Conservation (phyloP, 1,140 invertebrate genomes). For the Sarcophaga bullata region DNA sequence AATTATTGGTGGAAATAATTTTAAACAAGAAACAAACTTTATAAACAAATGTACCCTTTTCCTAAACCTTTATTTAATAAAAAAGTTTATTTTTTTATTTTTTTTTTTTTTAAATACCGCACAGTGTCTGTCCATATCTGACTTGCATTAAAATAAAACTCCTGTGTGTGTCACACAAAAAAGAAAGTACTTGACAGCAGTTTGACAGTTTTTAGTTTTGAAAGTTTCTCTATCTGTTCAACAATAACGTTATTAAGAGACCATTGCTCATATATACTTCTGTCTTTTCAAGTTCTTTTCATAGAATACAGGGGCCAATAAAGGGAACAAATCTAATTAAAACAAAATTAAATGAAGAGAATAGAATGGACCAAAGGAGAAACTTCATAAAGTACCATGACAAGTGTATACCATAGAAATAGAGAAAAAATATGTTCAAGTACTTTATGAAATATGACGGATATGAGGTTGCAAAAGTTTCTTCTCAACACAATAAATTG, state of each 20-base stretch:
- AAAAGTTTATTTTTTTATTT: no score
- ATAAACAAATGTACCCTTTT: no score
- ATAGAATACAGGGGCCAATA: background rate
- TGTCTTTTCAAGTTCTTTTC: background rate
- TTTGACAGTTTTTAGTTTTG: background rate
- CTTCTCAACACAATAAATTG: no score
- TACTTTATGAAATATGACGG: background rate
- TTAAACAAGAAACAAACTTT: no score
- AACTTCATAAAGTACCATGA: no score
- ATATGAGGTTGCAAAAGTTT: no score
- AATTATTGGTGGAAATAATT: no score
- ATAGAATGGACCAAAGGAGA: background rate
- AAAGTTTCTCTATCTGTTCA: background rate
- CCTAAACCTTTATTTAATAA: no score
- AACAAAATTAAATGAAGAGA: constrained; percentile 2
- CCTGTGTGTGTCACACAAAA: background rate
- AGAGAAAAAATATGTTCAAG: background rate
- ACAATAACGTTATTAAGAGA: background rate
- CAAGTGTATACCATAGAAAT: no score
- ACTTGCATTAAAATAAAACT: background rate
- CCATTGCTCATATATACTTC: background rate
- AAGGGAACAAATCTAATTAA: constrained; percentile 11
- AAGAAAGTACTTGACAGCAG: constrained; percentile 2
- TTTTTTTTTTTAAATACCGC: no score
- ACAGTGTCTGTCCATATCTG: no score